Evolutionary conservation across 2,797 vertebrate species (phyloP).

Genomic region (Miichthys miiuy): DNA sequence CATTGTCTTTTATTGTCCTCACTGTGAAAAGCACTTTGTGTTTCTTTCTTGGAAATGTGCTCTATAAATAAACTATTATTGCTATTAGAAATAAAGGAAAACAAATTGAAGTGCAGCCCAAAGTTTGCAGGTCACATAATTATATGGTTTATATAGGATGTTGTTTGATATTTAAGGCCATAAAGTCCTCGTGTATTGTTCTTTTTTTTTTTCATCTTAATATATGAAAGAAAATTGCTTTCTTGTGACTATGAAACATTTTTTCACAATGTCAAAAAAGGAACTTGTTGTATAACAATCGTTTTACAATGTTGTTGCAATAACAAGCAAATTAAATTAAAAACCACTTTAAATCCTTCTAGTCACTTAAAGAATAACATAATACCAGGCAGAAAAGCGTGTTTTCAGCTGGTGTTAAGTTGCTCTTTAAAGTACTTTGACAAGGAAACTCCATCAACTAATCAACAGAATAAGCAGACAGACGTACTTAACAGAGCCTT

Average conservation of each 20-base stretch:
- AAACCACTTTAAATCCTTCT: not conserved
- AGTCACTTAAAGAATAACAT: not conserved
- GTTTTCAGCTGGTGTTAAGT: not conserved
- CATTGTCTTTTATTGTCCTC: constrained; percentile 1
- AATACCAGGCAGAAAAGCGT: not conserved
- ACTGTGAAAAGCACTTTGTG: not conserved
- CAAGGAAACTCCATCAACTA: not conserved
- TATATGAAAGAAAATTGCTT: not conserved
- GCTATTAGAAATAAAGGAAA: not conserved
- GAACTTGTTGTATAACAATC: not conserved
- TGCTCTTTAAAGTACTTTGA: not conserved
- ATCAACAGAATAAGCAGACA: not conserved
- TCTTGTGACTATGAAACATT: not conserved
- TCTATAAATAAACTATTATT: not conserved
- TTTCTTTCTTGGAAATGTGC: not conserved
- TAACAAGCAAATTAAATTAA: not conserved
- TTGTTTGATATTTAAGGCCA: not conserved
- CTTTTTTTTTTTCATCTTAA: not conserved
- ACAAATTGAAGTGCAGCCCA: not conserved
- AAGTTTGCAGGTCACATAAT: not conserved
- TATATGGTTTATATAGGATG: not conserved
- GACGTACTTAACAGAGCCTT: constrained; percentile 96
- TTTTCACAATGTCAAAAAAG: not conserved
- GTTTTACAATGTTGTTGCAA: not conserved
- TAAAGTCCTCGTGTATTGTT: not conserved